Evolutionary conservation across 2,797 vertebrate genomes (phyloP).

Genomic region (Cyclura pinguis): DNA sequence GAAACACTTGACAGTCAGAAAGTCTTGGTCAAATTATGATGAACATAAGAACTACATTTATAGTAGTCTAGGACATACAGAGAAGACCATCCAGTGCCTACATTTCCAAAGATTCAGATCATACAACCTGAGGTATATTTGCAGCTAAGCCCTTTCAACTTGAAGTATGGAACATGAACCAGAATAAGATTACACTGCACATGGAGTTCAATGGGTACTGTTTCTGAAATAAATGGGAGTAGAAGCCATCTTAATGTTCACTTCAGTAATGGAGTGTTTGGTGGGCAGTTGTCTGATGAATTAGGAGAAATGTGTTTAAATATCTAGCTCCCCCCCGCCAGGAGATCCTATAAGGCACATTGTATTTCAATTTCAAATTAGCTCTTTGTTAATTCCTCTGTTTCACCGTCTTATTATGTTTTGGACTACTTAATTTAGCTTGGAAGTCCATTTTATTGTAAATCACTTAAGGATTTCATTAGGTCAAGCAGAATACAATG

Average conservation of each 20-base stretch:
- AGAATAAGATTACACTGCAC: not conserved
- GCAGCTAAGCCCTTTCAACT: not conserved
- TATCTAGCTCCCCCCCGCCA: not conserved
- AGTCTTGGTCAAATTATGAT: not conserved
- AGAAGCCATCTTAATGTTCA: conserved; percentile 2
- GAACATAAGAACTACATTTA: not conserved
- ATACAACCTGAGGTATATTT: not conserved
- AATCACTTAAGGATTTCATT: no score
- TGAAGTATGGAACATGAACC: not conserved
- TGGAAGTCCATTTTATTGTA: no score
- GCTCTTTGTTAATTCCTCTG: not conserved
- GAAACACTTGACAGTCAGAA: not conserved
- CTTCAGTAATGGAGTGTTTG: not conserved
- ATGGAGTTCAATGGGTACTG: not conserved
- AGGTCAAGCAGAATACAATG: no score
- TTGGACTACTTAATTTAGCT: no score
- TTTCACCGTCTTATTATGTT: no score
- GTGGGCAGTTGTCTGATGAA: not conserved
- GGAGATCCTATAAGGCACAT: not conserved
- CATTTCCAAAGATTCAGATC: not conserved
- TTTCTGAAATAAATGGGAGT: not conserved
- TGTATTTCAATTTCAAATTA: not conserved
- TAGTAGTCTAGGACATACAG: not conserved
- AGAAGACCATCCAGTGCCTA: not conserved
- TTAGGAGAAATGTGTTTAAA: not conserved